These are phyloP conservation scores for Lagria hirta DNA, from an alignment of 2,888 invertebrate species.

Conservation along the genomic window DNA sequence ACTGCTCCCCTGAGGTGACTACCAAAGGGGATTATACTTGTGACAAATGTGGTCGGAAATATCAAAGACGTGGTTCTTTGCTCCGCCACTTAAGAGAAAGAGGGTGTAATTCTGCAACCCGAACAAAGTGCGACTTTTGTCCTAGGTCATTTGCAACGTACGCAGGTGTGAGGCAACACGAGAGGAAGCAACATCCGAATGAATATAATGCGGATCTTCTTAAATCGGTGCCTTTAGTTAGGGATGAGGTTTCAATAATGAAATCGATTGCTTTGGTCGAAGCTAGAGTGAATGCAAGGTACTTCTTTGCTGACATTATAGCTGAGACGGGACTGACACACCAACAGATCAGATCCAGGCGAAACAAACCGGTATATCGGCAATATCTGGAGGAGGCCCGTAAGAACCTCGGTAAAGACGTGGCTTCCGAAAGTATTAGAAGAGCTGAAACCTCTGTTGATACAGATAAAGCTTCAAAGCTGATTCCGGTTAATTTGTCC, in stretches of 20 bases:
- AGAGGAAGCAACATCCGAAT: constrained; percentile 2
- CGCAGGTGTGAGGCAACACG: constrained; percentile 11
- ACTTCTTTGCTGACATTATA: constrained; percentile 11
- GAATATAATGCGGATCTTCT: too few relatives aligned
- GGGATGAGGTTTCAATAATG: too few relatives aligned
- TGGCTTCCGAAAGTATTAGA: too few relatives aligned
- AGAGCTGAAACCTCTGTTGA: too few relatives aligned
- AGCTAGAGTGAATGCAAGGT: neutral
- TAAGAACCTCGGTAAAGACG: neutral
- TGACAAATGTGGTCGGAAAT: constrained; percentile 7
- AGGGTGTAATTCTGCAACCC: constrained; percentile 1
- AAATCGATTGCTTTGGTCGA: constrained; percentile 13
- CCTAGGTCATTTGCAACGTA: neutral
- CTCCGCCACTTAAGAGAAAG: constrained; percentile 4
- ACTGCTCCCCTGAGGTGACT: too few relatives aligned
- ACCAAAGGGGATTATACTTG: constrained; percentile 3
- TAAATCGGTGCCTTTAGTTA: too few relatives aligned
- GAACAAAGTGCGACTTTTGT: constrained; percentile 13
- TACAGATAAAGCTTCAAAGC: too few relatives aligned
- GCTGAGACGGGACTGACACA: constrained; percentile 16
- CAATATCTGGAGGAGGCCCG: constrained; percentile 7
- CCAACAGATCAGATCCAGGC: constrained; percentile 14
- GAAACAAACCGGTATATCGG: constrained; percentile 13
- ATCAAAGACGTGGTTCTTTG: constrained; percentile 3
- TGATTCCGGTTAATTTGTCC: too few relatives aligned